Evolutionary conservation across 2,797 vertebrate genomes (phyloP), one percentile per base, ranked within the genome.

Genomic region (Eremophila alpestris): DNA sequence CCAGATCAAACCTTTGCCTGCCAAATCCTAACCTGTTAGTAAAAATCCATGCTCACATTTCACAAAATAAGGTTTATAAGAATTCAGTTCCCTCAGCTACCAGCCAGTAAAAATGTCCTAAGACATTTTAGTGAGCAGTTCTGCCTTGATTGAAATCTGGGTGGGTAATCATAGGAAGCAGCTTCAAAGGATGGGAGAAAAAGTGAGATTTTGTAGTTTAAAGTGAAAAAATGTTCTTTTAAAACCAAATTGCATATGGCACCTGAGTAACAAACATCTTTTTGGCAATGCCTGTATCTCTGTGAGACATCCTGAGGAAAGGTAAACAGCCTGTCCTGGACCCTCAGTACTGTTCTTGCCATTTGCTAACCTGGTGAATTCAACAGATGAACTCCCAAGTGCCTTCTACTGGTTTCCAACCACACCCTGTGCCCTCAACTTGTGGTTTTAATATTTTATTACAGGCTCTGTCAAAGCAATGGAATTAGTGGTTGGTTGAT

Each of bases 361-460:
- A 0, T 81, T 78, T 91, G 62, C 49, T 76, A 68, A 86, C 73
- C 14, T 41, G 32, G 21, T 38, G 30, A 91, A 56, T 69, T 63
- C 34, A 78, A 45, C 34, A 92, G 30, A 69, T 67, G 26, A 94
- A 75, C 34, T 55, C 54, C 54, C 5, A 4, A 5, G 23, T 75
- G 77, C 70, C 59, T 92, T 76, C 67, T 48, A 32, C 55, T 67
- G 27, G 22, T 91, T 91, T 90, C 81, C 55, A 93, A 1, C 76
- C 48, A 60, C 73, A 86, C 59, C 70, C 55, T 81, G 40, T 30
- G 20, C 82, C 46, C 34, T 90, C 68, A 75, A 3, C 26, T 68
- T 67, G 68, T n/a, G 67, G 59, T 76, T 94, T 88, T 64, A 84
- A 7, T 94, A 73, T 67, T 79, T 91, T 76, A 77, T 65, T 88